Base-by-base conservation (phyloP, 2,888 invertebrate species). In the Oxystoma pomonae region DNA sequence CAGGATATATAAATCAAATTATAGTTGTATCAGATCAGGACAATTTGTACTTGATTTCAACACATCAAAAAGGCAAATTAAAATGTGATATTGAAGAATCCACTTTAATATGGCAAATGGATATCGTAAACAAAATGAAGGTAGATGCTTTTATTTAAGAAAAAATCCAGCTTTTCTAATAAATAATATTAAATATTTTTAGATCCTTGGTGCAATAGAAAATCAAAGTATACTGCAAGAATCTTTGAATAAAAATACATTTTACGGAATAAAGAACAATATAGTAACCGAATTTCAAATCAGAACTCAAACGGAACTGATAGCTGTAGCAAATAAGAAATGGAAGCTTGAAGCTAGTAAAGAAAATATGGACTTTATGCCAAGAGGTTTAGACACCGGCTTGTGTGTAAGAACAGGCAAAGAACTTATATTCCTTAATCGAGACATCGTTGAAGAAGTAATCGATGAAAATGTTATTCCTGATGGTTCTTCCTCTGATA, bases 1-100 rank as follows among this genome's bases (percentile, higher is more conserved):
- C 83, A 21, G 87, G 86, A 1, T 71, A 72, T 16, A 73, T 86
- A 1, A 76, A 79, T 21, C 79, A 82, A 71, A 81, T 82, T 71
- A 72, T 81, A 2, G 72, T 79, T 0, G 76, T 83, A 0, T 68
- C 67, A 18, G 72, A 75, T 59, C 69, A 75, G 0, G 67, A 74
- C 3, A 66, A 73, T 0, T 67, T 81, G 55, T 83, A 79, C 65
- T 73, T 83, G 16, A 73, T 82, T 3, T 77, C 78, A 1, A 71
- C 76, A 19, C 76, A 75, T 1, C 68, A 70, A 9, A 55, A 55
- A 16, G 52, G 50, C 12, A 57, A 56, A 51, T 52, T 52, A 0
- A 65, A 58, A 12, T 82, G 82, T 68, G 69, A 70, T 1, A 73
- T 73, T 20, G 71, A 67, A 49, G 73, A 77, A 1, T 79, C 75